Base-by-base conservation (phyloP, 1,140 invertebrate genomes). In the Oreohelix idahoensis region DNA sequence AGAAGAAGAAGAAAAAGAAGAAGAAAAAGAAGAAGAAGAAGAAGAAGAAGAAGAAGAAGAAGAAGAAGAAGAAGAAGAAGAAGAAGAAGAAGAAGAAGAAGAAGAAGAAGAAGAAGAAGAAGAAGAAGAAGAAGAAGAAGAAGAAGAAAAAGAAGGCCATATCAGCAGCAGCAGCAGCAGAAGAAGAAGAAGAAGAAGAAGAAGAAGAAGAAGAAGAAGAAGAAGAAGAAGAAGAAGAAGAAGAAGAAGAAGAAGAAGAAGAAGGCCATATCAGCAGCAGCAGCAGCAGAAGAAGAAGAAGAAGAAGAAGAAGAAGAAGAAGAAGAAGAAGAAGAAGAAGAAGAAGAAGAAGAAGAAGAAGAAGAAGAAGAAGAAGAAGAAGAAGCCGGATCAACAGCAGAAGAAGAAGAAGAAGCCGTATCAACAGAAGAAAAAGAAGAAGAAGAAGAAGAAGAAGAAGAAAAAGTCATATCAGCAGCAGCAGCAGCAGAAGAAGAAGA, bases 331-430 rank as follows among this genome's bases (percentile, higher is more conserved):
- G 35, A 69, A 51, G 39, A 81, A 53, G 39, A 45, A 74, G 39
- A 71, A 38, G 39, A 29, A 74, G 45, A 73, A 26, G 45, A 53
- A 45, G 39, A 26, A 74, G 66, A 73, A 53, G 66, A 53, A 69
- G 39, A 73, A 49, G 39, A 74, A 73, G n/a, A n/a, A 81, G 20
- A 74, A 66, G 42, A n/a, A n/a, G n/a, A n/a, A n/a, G n/a, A n/a
- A n/a, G n/a, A n/a, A n/a, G n/a, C n/a, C n/a, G n/a, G n/a, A n/a
- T n/a, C n/a, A n/a, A n/a, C n/a, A n/a, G n/a, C n/a, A n/a, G n/a
- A n/a, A n/a, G n/a, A n/a, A n/a, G n/a, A n/a, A n/a, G n/a, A n/a
- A n/a, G n/a, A n/a, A n/a, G n/a, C n/a, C n/a, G n/a, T n/a, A n/a
- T n/a, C n/a, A n/a, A n/a, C n/a, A n/a, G n/a, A n/a, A n/a, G n/a